Evolutionary conservation across 2,797 vertebrate genomes (phyloP).

Genomic region (Enteromius anoplus): DNA sequence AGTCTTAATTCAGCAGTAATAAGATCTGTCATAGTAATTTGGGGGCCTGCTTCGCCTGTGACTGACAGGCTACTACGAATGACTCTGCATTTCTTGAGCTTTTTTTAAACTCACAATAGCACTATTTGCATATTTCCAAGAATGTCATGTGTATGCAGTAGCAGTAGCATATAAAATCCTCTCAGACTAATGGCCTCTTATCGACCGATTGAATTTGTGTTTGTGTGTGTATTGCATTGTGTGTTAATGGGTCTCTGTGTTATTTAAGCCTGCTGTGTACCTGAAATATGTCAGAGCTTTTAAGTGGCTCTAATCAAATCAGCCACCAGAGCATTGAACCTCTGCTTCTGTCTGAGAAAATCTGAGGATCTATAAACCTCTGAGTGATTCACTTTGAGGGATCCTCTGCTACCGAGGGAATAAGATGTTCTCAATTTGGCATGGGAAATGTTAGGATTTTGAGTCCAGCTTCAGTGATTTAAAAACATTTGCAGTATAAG

Average conservation of each 20-base stretch:
- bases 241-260: constrained; percentile 21
- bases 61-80: constrained; percentile 15
- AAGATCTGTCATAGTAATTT: constrained; percentile 8
- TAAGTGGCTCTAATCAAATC: constrained; percentile 22
- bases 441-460: not conserved
- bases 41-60: not conserved
- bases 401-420: not conserved
- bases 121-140: constrained; percentile 9
- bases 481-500: not conserved
- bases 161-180: constrained; percentile 7
- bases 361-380: constrained; percentile 17
- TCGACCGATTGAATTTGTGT: not conserved
- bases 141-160: constrained; percentile 15
- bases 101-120: not conserved
- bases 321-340: constrained; percentile 13
- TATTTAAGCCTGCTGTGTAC: constrained; percentile 10
- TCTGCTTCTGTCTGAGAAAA: constrained; percentile 18
- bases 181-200: constrained; percentile 7
- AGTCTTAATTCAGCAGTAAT: constrained; percentile 2
- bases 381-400: not conserved
- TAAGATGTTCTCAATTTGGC: not conserved
- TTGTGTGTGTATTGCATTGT: not conserved
- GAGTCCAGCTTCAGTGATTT: not conserved
- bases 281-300: constrained; percentile 17
- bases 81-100: not conserved